These are phyloP conservation scores for Dendronephthya gigantea DNA, from an alignment of 64 coral and sea anemone species.

Conservation along the genomic window DNA sequence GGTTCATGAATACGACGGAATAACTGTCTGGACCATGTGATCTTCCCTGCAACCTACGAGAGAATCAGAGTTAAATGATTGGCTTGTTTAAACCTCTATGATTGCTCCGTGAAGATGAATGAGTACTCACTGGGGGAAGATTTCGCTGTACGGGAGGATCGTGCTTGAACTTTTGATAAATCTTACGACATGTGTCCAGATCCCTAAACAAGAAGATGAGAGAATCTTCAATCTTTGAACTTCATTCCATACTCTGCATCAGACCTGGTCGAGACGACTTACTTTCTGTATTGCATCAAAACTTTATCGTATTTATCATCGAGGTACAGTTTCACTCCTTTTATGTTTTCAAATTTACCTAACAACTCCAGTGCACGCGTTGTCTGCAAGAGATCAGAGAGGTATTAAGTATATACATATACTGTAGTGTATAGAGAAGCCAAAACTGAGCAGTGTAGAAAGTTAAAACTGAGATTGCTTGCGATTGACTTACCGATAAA, in stretches of 20 bases:
- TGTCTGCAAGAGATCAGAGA: constrained; percentile 56
- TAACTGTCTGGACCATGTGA: constrained; percentile 86
- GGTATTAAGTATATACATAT: too few species aligned
- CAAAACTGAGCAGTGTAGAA: too few species aligned
- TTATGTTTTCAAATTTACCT: constrained; percentile 83
- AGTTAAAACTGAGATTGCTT: too few species aligned
- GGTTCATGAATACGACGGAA: constrained; percentile 96
- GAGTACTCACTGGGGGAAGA: constrained; percentile 69
- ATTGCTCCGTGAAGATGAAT: background rate
- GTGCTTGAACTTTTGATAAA: constrained; percentile 94
- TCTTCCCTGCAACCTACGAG: constrained; percentile 83
- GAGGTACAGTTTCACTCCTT: constrained; percentile 84
- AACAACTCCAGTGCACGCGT: constrained; percentile 74
- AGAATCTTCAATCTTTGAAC: background rate
- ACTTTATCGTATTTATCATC: constrained; percentile 87
- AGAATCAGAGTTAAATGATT: background rate
- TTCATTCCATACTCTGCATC: background rate
- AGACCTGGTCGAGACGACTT: constrained; percentile 7
- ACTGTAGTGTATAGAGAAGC: too few species aligned
- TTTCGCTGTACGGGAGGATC: constrained; percentile 90
- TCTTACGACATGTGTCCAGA: constrained; percentile 78
- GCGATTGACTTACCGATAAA: constrained; percentile 60
- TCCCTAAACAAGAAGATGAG: constrained; percentile 33
- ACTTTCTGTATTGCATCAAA: constrained; percentile 91
- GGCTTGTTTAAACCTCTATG: background rate